Conservation (phyloP, 2,113 vertebrate species). For the Chaetops frenatus region DNA sequence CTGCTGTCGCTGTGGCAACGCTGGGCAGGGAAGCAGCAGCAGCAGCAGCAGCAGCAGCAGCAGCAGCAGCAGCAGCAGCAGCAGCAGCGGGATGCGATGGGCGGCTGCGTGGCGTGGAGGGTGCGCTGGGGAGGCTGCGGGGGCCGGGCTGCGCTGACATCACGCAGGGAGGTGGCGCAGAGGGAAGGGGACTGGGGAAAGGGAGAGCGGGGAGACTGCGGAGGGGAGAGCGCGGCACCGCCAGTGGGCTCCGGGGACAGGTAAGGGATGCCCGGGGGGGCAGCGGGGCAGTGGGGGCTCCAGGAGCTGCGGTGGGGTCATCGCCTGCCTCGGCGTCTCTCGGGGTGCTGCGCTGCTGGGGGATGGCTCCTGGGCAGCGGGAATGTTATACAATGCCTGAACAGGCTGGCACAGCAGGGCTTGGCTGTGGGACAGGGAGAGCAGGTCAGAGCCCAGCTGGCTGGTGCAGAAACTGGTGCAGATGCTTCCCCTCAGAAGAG, state of each 20-base stretch:
- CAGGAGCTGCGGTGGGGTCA: fast-evolving
- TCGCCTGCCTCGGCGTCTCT: background rate
- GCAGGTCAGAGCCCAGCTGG: background rate
- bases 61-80: too few species aligned
- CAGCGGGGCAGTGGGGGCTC: background rate
- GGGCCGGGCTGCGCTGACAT: slow-evolving; percentile 37
- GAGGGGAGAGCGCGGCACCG: background rate
- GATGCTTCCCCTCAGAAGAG: background rate
- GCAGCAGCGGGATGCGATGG: background rate
- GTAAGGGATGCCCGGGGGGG: background rate
- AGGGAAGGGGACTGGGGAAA: background rate
- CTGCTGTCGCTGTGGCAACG: slow-evolving; percentile 33
- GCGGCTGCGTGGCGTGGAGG: background rate
- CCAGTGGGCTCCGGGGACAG: background rate
- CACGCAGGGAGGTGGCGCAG: background rate
- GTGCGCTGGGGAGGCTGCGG: slow-evolving; percentile 15
- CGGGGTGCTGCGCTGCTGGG: background rate
- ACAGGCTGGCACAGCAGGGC: background rate
- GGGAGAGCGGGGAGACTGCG: slow-evolving; percentile 24
- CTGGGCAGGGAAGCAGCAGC: background rate
- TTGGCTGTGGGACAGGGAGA: background rate
- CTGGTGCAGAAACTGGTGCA: background rate
- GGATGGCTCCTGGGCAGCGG: background rate
- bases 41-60: background rate
- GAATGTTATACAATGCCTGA: background rate